These are phyloP conservation scores for Polyploca ridens DNA, from an alignment of 2,888 invertebrate species.

Conservation along the genomic window DNA sequence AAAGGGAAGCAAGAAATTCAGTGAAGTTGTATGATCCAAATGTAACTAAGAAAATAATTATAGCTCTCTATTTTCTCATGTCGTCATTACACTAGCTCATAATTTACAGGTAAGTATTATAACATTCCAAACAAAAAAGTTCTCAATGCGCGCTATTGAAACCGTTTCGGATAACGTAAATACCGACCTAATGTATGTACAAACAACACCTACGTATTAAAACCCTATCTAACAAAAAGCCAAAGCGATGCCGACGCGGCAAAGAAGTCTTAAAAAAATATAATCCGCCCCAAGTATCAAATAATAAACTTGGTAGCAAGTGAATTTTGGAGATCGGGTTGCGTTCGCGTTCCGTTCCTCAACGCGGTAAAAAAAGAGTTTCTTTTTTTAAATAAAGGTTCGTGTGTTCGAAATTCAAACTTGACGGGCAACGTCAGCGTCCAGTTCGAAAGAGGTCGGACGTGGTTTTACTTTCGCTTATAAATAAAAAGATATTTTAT, in stretches of 20 bases:
- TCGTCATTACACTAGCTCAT: not conserved
- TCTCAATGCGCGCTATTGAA: slow-evolving; percentile 33
- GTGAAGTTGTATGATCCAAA: too few species aligned
- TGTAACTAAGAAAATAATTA: too few species aligned
- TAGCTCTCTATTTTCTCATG: not conserved
- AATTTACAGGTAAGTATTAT: slow-evolving; percentile 8
- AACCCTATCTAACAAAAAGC: slow-evolving; percentile 60
- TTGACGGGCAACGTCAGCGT: slow-evolving; percentile 75
- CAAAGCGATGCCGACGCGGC: slow-evolving; percentile 73
- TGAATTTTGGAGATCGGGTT: slow-evolving; percentile 82
- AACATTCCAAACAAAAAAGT: slow-evolving; percentile 17
- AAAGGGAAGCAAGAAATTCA: too few species aligned
- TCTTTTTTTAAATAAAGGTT: slow-evolving; percentile 56
- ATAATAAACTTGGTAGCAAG: slow-evolving; percentile 85
- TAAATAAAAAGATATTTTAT: slow-evolving; percentile 8
- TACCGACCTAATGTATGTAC: slow-evolving; percentile 52
- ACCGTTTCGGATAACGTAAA: slow-evolving; percentile 42
- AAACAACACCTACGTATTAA: slow-evolving; percentile 68
- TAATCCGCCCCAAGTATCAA: slow-evolving; percentile 78
- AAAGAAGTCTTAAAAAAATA: slow-evolving; percentile 65
- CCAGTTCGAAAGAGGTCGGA: slow-evolving; percentile 62
- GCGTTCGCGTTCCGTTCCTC: slow-evolving; percentile 49
- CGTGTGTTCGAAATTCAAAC: slow-evolving; percentile 76
- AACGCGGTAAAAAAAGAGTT: slow-evolving; percentile 61
- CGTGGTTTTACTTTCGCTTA: slow-evolving; percentile 62